These are phyloP conservation scores for Bombyx mori DNA, from an alignment of 1,140 invertebrate species.

Conservation along the genomic window DNA sequence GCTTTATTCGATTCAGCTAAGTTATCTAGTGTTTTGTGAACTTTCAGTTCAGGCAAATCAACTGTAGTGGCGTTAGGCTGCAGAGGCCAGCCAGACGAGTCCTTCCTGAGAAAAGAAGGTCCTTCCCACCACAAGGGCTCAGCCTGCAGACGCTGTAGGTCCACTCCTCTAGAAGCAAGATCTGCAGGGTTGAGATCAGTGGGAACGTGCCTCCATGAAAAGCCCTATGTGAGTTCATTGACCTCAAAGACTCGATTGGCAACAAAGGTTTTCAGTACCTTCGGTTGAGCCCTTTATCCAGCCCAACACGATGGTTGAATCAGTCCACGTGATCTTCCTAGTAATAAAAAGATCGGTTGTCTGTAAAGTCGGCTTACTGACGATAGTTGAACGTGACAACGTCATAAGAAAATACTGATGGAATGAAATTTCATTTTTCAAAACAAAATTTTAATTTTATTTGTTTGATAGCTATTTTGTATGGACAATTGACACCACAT, in stretches of 20 bases:
- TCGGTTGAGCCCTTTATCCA: constrained; percentile 5
- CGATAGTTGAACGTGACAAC: too few relatives aligned
- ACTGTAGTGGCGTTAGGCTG: too few relatives aligned
- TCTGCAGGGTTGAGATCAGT: neutral
- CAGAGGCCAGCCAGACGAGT: neutral
- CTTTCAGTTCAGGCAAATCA: too few relatives aligned
- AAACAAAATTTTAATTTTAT: too few relatives aligned
- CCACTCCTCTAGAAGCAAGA: neutral
- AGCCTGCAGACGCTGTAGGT: neutral
- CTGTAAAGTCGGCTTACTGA: too few relatives aligned
- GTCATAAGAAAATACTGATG: too few relatives aligned
- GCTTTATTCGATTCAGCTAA: too few relatives aligned
- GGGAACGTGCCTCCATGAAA: constrained; percentile 4
- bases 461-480: too few relatives aligned
- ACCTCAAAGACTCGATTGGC: constrained; percentile 17
- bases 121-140: neutral
- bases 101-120: neutral
- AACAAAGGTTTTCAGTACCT: constrained; percentile 17
- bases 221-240: constrained; percentile 10
- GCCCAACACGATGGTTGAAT: neutral
- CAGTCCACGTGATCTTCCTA: constrained; percentile 15
- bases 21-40: too few relatives aligned
- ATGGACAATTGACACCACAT: too few relatives aligned
- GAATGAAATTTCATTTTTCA: too few relatives aligned
- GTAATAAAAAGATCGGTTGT: neutral